Evolutionary conservation across 2,797 vertebrate species (phyloP).

Genomic region (Chloroceryle amazona): DNA sequence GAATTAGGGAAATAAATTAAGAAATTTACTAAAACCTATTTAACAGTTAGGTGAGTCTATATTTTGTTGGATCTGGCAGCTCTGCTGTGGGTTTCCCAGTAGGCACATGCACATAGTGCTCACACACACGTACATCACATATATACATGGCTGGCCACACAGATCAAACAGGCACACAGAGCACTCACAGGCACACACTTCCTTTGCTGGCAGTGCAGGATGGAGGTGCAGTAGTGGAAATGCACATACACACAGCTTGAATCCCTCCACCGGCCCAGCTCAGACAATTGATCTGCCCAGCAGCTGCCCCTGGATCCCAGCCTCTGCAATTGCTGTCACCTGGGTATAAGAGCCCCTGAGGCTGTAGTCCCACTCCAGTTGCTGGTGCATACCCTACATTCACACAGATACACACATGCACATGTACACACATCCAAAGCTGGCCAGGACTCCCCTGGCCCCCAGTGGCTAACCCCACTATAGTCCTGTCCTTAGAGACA

Average conservation of each 20-base stretch:
- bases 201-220: neutral
- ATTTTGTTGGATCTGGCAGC: neutral
- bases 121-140: neutral
- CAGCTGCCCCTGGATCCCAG: no score
- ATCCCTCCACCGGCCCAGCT: neutral
- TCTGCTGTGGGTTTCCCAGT: neutral
- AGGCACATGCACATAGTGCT: rapidly evolving
- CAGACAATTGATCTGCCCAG: neutral
- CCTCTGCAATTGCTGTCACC: no score
- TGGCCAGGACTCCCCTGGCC: neutral
- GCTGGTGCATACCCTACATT: no score
- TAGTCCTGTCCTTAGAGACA: neutral
- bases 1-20: neutral
- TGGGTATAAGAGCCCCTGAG: no score
- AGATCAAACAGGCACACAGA: neutral
- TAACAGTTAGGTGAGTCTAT: neutral
- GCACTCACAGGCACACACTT: neutral
- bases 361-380: neutral
- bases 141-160: rapidly evolving
- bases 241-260: rapidly evolving
- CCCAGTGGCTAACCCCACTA: rapidly evolving
- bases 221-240: neutral
- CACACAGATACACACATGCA: no score
- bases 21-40: neutral
- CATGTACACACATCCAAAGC: neutral